These are phyloP conservation scores for Cassiopea xamachana DNA, from an alignment of 30 jellyfish, hydroid and myxozoan species.

Conservation along the genomic window DNA sequence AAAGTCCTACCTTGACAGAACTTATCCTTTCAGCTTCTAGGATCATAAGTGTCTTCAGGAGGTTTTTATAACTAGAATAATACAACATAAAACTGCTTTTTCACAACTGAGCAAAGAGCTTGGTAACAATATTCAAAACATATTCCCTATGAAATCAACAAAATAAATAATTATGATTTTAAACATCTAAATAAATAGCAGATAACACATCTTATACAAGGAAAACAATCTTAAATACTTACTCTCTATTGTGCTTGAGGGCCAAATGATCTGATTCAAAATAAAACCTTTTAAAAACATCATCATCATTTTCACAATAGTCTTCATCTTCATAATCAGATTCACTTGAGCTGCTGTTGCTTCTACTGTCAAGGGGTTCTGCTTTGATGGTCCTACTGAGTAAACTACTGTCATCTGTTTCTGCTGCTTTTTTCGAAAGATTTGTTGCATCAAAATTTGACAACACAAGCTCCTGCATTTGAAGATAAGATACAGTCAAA, in stretches of 20 bases:
- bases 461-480: no score
- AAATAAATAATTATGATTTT: no score
- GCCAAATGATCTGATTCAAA: slow-evolving; percentile 95
- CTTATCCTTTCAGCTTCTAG: slow-evolving; percentile 84
- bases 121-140: not conserved
- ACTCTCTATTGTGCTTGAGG: slow-evolving; percentile 88
- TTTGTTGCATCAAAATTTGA: no score
- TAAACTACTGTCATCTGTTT: no score
- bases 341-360: not conserved
- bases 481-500: no score
- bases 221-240: slow-evolving; percentile 3
- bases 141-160: not conserved
- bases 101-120: not conserved
- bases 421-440: no score
- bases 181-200: not conserved
- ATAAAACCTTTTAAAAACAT: slow-evolving; percentile 53
- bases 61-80: slow-evolving; percentile 65
- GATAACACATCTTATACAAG: not conserved
- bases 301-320: slow-evolving; percentile 37
- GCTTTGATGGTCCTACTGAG: not conserved
- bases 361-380: not conserved
- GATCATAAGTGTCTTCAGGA: slow-evolving; percentile 78
- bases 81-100: not conserved
- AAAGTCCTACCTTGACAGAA: slow-evolving; percentile 69
- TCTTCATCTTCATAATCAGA: slow-evolving; percentile 16